phyloP scores from a whole-genome alignment of 64 coral and sea anemone genomes.

The Catalaphyllia jardinei region DNA sequence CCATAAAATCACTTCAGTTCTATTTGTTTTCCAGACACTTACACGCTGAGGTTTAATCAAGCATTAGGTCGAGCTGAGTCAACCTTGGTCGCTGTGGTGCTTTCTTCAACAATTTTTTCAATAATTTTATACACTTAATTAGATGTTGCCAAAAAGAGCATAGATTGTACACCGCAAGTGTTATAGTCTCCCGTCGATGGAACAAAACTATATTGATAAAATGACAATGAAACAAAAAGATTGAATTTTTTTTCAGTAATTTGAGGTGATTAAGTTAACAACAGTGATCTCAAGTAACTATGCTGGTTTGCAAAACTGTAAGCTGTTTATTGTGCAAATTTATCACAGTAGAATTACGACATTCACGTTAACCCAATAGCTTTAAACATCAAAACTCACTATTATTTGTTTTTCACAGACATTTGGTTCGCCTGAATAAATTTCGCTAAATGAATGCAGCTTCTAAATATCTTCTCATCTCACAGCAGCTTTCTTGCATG shows the following conservation, averaged over 20 bases:
- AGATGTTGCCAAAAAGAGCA: background rate
- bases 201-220: background rate
- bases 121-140: too few species aligned
- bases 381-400: too few species aligned
- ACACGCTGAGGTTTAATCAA: too few species aligned
- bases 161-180: background rate
- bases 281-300: background rate
- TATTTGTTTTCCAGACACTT: too few species aligned
- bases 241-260: background rate
- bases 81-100: too few species aligned
- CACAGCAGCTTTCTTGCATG: background rate
- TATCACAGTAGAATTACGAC: too few species aligned
- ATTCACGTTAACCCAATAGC: too few species aligned
- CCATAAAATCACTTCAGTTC: too few species aligned
- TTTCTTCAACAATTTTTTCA: too few species aligned
- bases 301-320: background rate
- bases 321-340: background rate
- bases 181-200: background rate
- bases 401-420: background rate
- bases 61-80: too few species aligned
- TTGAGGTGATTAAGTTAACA: background rate
- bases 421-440: slow-evolving; percentile 10
- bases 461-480: background rate
- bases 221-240: background rate
- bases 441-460: background rate